phyloP scores from a whole-genome alignment of 2,113 vertebrate species.

The Percopsis transmontana region DNA sequence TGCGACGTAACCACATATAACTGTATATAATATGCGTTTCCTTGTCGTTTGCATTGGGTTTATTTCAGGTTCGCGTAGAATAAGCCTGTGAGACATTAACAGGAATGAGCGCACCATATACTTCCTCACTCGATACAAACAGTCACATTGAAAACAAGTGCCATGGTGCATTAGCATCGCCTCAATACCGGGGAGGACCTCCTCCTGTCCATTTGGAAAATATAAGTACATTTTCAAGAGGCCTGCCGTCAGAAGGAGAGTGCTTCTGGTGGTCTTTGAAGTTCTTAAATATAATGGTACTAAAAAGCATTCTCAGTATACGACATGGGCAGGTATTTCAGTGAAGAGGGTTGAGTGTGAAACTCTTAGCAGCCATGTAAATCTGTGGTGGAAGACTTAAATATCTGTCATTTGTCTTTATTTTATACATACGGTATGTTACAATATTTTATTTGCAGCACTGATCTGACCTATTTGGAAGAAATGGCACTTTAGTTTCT shows the following conservation, averaged over 20 bases:
- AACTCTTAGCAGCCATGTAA: slow-evolving; percentile 59
- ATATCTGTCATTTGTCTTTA: slow-evolving; percentile 45
- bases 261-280: slow-evolving; percentile 80
- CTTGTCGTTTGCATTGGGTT: slow-evolving; percentile 37
- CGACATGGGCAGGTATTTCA: slow-evolving; percentile 65
- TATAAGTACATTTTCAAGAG: slow-evolving; percentile 76
- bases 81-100: slow-evolving; percentile 48
- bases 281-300: slow-evolving; percentile 76
- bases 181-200: slow-evolving; percentile 67
- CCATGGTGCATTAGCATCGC: slow-evolving; percentile 71
- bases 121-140: slow-evolving; percentile 50
- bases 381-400: slow-evolving; percentile 38
- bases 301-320: slow-evolving; percentile 76
- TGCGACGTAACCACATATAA: slow-evolving; percentile 21
- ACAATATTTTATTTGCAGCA: background rate
- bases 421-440: slow-evolving; percentile 22
- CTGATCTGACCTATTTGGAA: slow-evolving; percentile 8
- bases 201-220: slow-evolving; percentile 81
- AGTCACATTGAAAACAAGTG: slow-evolving; percentile 48
- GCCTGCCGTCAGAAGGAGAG: slow-evolving; percentile 68
- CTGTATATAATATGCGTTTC: background rate
- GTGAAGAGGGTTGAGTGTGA: slow-evolving; percentile 55
- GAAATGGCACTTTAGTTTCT: background rate
- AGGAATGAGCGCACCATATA: slow-evolving; percentile 40
- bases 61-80: slow-evolving; percentile 44